Conservation (phyloP, 2,113 vertebrate genomes). For the Brachionichthys hirsutus region DNA sequence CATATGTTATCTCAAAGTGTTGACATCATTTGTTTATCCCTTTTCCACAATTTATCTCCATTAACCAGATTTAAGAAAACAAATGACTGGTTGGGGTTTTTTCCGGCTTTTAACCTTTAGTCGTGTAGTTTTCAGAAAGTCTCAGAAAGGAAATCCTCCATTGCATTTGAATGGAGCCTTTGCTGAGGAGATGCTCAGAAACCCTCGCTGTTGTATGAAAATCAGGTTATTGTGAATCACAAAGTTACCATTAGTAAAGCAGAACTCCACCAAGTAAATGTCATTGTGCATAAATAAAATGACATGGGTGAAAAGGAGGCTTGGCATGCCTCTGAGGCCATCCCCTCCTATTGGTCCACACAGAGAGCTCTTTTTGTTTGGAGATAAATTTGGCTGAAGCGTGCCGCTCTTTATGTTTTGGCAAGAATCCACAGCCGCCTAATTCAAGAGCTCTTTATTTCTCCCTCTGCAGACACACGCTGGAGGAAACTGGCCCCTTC, state of each 20-base stretch:
- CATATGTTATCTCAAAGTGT: conserved; percentile 5
- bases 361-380: conserved; percentile 79
- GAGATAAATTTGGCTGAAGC: conserved; percentile 79
- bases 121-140: conserved; percentile 32
- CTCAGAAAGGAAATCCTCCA: conserved; percentile 17
- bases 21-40: conserved; percentile 25
- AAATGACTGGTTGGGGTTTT: conserved; percentile 44
- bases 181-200: conserved; percentile 24
- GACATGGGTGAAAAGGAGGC: conserved; percentile 39
- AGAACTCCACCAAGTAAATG: conserved; percentile 29
- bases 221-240: conserved; percentile 45
- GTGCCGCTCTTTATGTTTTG: conserved; percentile 67
- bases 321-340: conserved; percentile 65
- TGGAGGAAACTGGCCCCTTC: conserved; percentile 61
- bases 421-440: conserved; percentile 42
- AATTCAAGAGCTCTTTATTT: conserved; percentile 41
- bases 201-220: conserved; percentile 50
- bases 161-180: conserved; percentile 12
- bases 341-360: conserved; percentile 44
- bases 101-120: conserved; percentile 47
- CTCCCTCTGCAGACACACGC: conserved; percentile 13
- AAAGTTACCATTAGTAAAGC: no score
- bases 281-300: conserved; percentile 49
- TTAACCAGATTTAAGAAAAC: conserved; percentile 53
- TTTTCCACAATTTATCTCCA: conserved; percentile 43